phyloP scores from a whole-genome alignment of 2,797 vertebrate species.

The Anguilla anguilla region DNA sequence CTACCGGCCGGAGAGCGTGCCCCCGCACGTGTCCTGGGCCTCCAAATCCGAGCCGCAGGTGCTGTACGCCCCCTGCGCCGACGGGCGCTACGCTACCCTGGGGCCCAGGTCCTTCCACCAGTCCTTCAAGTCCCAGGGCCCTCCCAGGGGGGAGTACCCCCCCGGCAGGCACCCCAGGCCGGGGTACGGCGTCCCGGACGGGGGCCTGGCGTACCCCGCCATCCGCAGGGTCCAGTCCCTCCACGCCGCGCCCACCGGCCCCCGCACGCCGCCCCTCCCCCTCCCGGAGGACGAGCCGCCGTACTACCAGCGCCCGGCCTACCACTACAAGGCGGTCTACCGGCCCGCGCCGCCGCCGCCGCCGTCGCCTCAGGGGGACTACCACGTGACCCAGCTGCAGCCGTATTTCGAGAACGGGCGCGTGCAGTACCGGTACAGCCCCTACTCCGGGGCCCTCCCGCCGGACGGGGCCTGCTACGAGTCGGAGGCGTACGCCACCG shows the following conservation, averaged over 20 bases:
- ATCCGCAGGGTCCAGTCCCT: conserved; percentile 93
- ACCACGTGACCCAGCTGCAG: conserved; percentile 83
- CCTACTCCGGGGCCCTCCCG: conserved; percentile 71
- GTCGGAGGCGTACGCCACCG: conserved; percentile 76
- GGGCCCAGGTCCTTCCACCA: conserved; percentile 66
- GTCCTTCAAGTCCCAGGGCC: conserved; percentile 76
- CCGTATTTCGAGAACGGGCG: conserved; percentile 88
- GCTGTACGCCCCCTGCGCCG: conserved; percentile 68
- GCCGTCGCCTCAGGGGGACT: conserved; percentile 72
- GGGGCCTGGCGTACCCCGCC: conserved; percentile 77
- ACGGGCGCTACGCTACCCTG: conserved; percentile 74
- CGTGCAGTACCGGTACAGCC: conserved; percentile 84
- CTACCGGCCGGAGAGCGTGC: conserved; percentile 72
- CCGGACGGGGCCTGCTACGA: conserved; percentile 67
- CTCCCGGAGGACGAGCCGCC: conserved; percentile 79
- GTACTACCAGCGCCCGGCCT: conserved; percentile 77
- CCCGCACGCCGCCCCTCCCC: conserved; percentile 81
- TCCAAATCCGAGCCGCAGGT: conserved; percentile 63
- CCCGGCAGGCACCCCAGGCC: conserved; percentile 64
- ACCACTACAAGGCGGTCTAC: conserved; percentile 74
- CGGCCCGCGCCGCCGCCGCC: conserved; percentile 68
- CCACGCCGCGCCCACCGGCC: conserved; percentile 79
- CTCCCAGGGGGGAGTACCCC: conserved; percentile 72
- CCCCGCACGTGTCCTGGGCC: conserved; percentile 61
- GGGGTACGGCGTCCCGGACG: conserved; percentile 76